Evolutionary conservation across 2,113 vertebrate genomes (phyloP), one percentile per base, ranked within the genome.

Genomic region (Gnathonemus echidnorhynchus): DNA sequence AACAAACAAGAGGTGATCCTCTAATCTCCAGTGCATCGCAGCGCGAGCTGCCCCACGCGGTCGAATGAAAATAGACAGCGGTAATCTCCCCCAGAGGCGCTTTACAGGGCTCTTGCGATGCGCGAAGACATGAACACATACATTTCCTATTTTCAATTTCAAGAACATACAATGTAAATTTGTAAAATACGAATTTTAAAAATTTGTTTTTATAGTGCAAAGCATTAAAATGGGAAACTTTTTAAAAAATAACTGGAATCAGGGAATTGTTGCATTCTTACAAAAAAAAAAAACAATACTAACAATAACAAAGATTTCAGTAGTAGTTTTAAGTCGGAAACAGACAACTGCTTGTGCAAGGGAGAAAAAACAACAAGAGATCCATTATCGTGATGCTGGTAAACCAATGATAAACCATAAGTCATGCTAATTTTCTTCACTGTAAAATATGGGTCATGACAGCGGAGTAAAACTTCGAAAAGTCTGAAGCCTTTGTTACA

Each of bases 1-100:
- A 89, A 89, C 88, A 89, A 89, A 89, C 88, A 74, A 39, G 87
- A 24, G 87, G 15, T 39, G 50, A 62, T 88, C 35, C 53, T 80
- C 35, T 62, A 45, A 53, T 88, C 87, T 66, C 39, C 24, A 42
- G 56, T 24, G 87, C 87, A 35, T 88, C 52, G 56, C 56, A 70
- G 8, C 31, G 53, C 39, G 56, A 46, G 39, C 42, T 42, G 88
- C 56, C 39, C 56, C 58, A 35, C 83, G 42, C 56, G 39, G 88
- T 45, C 46, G 58, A 74, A 89, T 24, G 88, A 48, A 89, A 70
- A 89, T 77, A 89, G 62, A 77, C 66, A 24, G 58, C 35, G 53
- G 74, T 88, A 66, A 88, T 88, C 87, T 24, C 21, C 62, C 74
- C 58, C 88, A 49, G 39, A 19, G 70, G 70, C 70, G 70, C 13